phyloP scores from a whole-genome alignment of 2,888 invertebrate species.

The Xestia c-nigrum region DNA sequence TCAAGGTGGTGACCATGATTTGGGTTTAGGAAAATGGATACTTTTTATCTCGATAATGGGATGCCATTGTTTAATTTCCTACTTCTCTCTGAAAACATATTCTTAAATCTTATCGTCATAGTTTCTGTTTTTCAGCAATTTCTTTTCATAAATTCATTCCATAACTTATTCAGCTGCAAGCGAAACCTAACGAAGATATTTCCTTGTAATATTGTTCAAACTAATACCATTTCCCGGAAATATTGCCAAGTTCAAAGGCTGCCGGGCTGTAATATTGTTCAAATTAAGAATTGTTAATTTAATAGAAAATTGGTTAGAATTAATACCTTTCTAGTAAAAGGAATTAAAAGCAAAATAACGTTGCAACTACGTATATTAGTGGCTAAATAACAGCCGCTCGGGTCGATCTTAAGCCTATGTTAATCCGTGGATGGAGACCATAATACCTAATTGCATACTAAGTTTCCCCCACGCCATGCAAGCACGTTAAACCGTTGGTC shows the following conservation, averaged over 20 bases:
- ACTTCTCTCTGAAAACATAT: background rate
- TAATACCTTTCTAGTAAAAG: background rate
- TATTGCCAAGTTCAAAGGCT: background rate
- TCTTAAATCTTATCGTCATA: too few relatives aligned
- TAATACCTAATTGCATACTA: background rate
- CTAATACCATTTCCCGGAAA: background rate
- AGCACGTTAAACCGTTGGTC: background rate
- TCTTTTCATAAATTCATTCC: background rate
- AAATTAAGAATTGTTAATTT: constrained; percentile 2
- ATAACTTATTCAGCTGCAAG: background rate
- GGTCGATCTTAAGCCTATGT: background rate
- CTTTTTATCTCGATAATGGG: background rate
- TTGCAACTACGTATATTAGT: background rate
- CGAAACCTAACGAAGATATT: background rate
- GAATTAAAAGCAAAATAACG: background rate
- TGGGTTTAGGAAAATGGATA: background rate
- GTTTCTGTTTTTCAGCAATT: background rate
- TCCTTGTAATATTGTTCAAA: background rate
- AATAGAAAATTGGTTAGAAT: background rate
- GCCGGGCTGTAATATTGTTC: too few relatives aligned
- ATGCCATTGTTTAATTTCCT: background rate
- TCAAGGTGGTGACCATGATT: background rate
- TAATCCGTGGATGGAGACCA: background rate
- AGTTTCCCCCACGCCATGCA: background rate
- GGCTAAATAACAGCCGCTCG: background rate